Evolutionary conservation across 2,888 invertebrate species (phyloP), one percentile per base, ranked within the genome.

Genomic region (Boloria selene): DNA sequence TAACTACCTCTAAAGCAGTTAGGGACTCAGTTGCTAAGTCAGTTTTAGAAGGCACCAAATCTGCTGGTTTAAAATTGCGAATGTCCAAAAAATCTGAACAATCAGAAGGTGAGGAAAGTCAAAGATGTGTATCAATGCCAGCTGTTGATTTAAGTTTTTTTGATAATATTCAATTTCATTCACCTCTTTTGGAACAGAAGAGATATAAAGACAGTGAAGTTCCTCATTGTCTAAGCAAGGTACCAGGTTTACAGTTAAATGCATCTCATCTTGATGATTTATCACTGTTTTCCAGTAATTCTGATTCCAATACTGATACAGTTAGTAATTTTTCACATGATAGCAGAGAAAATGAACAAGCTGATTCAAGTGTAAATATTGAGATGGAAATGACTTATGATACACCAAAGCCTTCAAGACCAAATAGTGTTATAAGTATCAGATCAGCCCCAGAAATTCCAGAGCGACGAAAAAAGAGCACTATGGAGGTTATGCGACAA

Each of bases 111-210:
- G 70, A 64, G 10, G 81, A 84, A 16, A 74, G 81, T 38, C 88
- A 90, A 47, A 85, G 93, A 68, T 93, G 93, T 79, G 88, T 92
- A 1, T 94, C 94, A 0, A 87, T 94, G 91, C 94, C 94, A 13
- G 86, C 83, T 18, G 90, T 87, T 49, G 93, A 94, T 75, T 89
- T 93, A 6, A 90, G 93, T 77, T 85, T 95, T 13, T 95, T 96
- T 87, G 94, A 93, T 74, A 93, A 93, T 53, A 94, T 95, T 69
- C 93, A 93, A 70, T 95, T 95, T 75, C 93, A 94, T 72, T 95
- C 95, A 16, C 95, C 95, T 2, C 81, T 94, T 59, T 76, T 87
- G 49, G 87, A 88, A 74, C 92, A 91, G 72, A 90, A 88, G 61
- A 82, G 78, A 64, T 82, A 79, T 64, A 74, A 74, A 47, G 84